Evolutionary conservation across 2,888 invertebrate species (phyloP).

Genomic region (Rambutsinella grinnellia): DNA sequence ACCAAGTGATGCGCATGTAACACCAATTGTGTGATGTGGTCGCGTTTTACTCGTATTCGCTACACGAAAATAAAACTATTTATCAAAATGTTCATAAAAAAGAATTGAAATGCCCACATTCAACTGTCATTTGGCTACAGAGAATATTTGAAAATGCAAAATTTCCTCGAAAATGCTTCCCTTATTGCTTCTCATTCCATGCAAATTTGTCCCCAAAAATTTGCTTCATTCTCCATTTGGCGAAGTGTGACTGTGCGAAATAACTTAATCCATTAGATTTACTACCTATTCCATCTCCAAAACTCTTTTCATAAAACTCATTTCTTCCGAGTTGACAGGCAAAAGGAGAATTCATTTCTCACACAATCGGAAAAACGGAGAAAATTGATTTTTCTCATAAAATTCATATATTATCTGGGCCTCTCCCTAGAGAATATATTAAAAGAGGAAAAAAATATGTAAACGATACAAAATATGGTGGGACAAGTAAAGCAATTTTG

Average conservation of each 20-base stretch:
- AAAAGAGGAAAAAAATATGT: neutral
- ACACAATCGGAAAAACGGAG: neutral
- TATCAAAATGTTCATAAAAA: too few relatives aligned
- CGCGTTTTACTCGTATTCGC: too few relatives aligned
- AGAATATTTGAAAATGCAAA: neutral
- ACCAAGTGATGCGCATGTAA: too few relatives aligned
- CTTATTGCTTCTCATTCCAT: neutral
- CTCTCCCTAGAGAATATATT: neutral
- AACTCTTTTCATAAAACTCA: neutral
- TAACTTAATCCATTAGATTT: slow-evolving; percentile 17
- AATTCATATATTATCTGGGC: too few relatives aligned
- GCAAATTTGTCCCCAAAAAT: neutral
- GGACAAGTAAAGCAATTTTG: neutral
- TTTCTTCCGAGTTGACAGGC: neutral
- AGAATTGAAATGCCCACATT: too few relatives aligned
- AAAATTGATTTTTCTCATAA: neutral
- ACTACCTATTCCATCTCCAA: neutral
- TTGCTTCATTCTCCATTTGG: neutral
- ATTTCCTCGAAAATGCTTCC: neutral
- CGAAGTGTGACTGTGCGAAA: neutral
- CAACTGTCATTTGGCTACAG: too few relatives aligned
- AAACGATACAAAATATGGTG: neutral
- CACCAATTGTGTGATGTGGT: too few relatives aligned
- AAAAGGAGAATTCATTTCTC: neutral
- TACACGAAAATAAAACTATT: too few relatives aligned